A percentile compares a stretch with the other conserved stretches of the same genome.
Evolutionary conservation across 2,113 vertebrate species (phyloP).

Genomic region (Ailuropoda melanoleuca): DNA sequence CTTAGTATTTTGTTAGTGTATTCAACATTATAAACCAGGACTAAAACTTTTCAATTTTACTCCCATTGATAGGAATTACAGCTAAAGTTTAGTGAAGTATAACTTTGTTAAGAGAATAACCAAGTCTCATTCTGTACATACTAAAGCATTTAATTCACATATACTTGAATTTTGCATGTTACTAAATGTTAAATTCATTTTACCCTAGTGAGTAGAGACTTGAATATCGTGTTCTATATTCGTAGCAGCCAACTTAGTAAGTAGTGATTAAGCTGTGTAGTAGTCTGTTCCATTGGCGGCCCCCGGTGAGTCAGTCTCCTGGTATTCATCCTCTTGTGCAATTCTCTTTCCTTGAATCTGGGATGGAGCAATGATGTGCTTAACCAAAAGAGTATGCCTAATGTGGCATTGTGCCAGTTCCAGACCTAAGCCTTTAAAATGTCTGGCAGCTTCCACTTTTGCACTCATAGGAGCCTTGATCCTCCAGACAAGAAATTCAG

Average conservation of each 20-base stretch:
- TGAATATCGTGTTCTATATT: not conserved
- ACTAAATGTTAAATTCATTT: not conserved
- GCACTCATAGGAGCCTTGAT: not conserved
- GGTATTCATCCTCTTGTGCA: not conserved
- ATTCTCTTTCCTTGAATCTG: not conserved
- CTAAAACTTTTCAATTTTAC: not conserved
- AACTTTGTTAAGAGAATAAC: constrained; percentile 1
- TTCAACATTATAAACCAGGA: not conserved
- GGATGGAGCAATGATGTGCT: not conserved
- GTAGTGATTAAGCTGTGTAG: not conserved
- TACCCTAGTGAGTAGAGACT: not conserved
- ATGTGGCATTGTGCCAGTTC: not conserved
- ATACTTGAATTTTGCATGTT: not conserved
- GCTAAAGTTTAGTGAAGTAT: not conserved
- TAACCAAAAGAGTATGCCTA: not conserved
- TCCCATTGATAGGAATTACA: not conserved
- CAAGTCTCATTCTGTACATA: not conserved
- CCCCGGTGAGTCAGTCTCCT: not conserved
- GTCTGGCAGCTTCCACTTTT: not conserved
- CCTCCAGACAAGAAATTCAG: not conserved
- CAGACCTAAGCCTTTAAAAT: not conserved
- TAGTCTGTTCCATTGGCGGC: not conserved
- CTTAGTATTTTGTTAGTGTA: not conserved
- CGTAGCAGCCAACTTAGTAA: not conserved
- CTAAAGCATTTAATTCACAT: not conserved